Evolutionary conservation across 2,888 invertebrate species (phyloP), one percentile per base, ranked within the genome.

Genomic region (Netelia fuscicornis): DNA sequence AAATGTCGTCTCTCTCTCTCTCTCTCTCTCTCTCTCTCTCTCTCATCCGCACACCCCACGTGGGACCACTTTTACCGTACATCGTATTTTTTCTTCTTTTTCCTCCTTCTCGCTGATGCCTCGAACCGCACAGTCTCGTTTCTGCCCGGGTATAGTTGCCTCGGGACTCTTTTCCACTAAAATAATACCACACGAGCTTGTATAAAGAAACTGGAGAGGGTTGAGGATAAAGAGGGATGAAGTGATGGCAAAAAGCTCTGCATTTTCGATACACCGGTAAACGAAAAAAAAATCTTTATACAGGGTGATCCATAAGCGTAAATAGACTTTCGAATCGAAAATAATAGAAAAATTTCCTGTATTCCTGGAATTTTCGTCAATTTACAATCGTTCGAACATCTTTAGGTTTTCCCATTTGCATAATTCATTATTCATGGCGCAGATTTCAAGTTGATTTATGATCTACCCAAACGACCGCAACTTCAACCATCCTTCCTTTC

Each of bases 41-140:
- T 68, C 42, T 58, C 48, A 30, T 58, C 44, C 42, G 48, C 68
- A 77, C 60, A 70, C 74, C 80, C 82, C 86, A 80, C 83, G 56
- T 75, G 84, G 81, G 87, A 64, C 70, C 82, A 84, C 87, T 87
- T 83, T 81, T 60, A 76, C 70, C 80, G 83, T 70, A 75, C 23
- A n/a, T n/a, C 54, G n/a, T 85, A 82, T 84, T 81, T 82, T 76
- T 78, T 72, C 60, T 71, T 13, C 58, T 76, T 13, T 65, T 44
- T 62, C 72, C 68, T 84, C 44, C 11, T 64, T 54, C 68, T 77
- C 67, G 68, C 60, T 60, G 58, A 58, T 44, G 70, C 62, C 78
- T 20, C 20, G 42, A 62, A 64, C 54, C 37, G 23, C 54, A 25
- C 62, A 17, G 60, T 62, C 25, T 79, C 71, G n/a, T 62, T 71